Conservation (phyloP, 1,140 invertebrate species). For the Cydia amplana region DNA sequence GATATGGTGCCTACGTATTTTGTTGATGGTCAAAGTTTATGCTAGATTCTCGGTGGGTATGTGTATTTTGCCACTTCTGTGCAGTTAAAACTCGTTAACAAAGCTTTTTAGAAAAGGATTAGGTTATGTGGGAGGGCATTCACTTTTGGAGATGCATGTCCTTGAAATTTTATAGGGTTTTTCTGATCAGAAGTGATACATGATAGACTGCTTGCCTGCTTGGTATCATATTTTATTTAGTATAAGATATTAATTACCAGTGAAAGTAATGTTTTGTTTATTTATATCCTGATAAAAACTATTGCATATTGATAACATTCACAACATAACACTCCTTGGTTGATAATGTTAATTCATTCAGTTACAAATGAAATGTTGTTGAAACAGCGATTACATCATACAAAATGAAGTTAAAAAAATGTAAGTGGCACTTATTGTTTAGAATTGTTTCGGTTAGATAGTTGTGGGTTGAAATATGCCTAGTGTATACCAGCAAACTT, state of each 20-base stretch:
- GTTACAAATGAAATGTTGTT: not conserved
- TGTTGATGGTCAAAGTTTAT: conserved; percentile 9
- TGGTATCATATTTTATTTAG: not conserved
- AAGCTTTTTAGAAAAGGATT: not conserved
- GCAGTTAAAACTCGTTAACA: conserved; percentile 25
- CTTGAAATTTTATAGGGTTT: not conserved
- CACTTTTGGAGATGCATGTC: conserved; percentile 20
- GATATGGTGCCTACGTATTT: conserved; percentile 23
- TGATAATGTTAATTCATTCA: conserved; percentile 20
- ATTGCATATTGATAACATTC: conserved; percentile 17
- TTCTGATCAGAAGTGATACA: not conserved
- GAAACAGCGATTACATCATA: not conserved
- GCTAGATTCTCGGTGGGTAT: not conserved
- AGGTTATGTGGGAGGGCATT: conserved; percentile 32
- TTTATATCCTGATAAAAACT: conserved; percentile 10
- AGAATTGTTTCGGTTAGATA: not conserved
- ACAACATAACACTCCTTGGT: conserved; percentile 15
- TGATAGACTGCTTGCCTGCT: not conserved
- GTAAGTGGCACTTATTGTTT: too few relatives aligned
- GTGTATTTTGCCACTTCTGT: conserved; percentile 17
- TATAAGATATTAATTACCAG: not conserved
- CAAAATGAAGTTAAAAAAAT: not conserved
- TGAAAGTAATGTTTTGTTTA: conserved; percentile 22
- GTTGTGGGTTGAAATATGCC: not conserved
- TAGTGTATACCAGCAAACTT: not conserved